Evolutionary conservation across 2,888 invertebrate species (phyloP), one percentile per base, ranked within the genome.

Genomic region (Gasteruption jaculator): DNA sequence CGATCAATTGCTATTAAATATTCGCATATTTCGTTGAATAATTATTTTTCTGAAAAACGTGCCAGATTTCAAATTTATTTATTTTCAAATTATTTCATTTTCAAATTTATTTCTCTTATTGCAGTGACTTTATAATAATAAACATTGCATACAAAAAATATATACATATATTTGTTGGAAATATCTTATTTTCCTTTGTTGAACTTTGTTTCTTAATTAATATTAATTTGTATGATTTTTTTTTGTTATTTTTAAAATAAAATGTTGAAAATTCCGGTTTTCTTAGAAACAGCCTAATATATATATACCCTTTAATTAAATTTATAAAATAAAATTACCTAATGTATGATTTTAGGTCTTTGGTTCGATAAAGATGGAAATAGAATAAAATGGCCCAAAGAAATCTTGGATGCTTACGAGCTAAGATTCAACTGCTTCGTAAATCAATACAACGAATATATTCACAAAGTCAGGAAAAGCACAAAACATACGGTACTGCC

Each of bases 321-420:
- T 14, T 10, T 32, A 10, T 12, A n/a, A n/a, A 12, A 19, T 32
- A 12, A 36, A 11, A 21, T 21, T 20, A 14, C 22, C 14, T 27
- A 10, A 10, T 20, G 27, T 38, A 40, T 24, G 29, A 39, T 51
- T 52, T 10, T 60, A 82, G 89, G 90, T 10, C 79, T 88, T 0
- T 80, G 86, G 41, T 89, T 83, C 72, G 88, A 90, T 67, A 82
- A 83, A 58, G 73, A 83, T 48, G 91, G 91, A 3, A 87, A 88
- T 70, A 75, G 76, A 53, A 78, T 81, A 52, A 84, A 83, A 83
- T 84, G 83, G 83, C 78, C 81, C 11, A 74, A 79, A 7, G 74
- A 74, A 15, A 82, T 82, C 2, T 67, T 79, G 38, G 73, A 77
- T 50, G 77, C 79, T 54, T 83, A 82, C 71, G 74, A 79, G 56